Evolutionary conservation across 2,113 vertebrate species (phyloP).

Genomic region (Colossoma macropomum): DNA sequence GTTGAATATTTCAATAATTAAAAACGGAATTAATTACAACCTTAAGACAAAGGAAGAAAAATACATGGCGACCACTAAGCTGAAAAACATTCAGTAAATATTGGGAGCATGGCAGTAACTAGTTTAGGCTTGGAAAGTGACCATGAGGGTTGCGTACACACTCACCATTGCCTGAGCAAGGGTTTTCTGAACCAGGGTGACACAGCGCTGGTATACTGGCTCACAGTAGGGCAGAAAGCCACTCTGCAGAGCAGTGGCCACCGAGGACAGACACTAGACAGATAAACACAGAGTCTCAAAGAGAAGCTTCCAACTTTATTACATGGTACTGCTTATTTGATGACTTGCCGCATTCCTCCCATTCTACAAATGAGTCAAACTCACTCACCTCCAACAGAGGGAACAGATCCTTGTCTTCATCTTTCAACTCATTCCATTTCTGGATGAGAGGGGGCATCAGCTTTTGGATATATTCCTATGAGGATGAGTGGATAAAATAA

Average conservation of each 20-base stretch:
- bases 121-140: background rate
- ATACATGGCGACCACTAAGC: no score
- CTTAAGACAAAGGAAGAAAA: no score
- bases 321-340: background rate
- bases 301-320: background rate
- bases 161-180: slow-evolving; percentile 95
- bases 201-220: slow-evolving; percentile 94
- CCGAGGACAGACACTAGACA: slow-evolving; percentile 87
- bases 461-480: slow-evolving; percentile 91
- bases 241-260: slow-evolving; percentile 93
- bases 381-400: slow-evolving; percentile 83
- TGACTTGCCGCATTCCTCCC: no score
- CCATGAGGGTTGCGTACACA: background rate
- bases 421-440: slow-evolving; percentile 94
- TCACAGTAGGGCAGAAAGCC: slow-evolving; percentile 96
- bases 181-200: slow-evolving; percentile 94
- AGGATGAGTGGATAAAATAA: background rate
- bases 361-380: background rate
- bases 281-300: background rate
- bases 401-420: slow-evolving; percentile 93
- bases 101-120: background rate
- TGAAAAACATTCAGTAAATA: no score
- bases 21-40: no score
- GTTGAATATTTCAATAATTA: no score
- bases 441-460: slow-evolving; percentile 93